Base-by-base conservation (phyloP, 2,113 vertebrate species). In the Phalacrocorax brasilianus region DNA sequence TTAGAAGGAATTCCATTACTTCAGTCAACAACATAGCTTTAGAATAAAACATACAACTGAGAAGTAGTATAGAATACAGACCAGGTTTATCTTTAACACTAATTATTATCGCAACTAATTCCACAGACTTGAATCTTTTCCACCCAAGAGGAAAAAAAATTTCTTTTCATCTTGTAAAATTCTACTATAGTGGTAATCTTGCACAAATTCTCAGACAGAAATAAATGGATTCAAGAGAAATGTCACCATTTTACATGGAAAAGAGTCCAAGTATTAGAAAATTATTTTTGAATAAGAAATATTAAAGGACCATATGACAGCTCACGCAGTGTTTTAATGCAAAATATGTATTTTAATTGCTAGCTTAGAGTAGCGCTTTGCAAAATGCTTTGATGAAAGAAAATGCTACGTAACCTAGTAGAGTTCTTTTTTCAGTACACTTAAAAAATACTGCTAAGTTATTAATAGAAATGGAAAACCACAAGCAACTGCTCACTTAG, bases 21-120 rank as follows among this genome's bases (percentile, higher is more conserved):
- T 89, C 80, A 93, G 47, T 66, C 42, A 96, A 80, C 28, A 56
- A 26, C 50, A 89, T n/a, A 45, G 32, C 94, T 96, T 93, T 95
- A 74, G 55, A 74, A 93, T 38, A 93, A 94, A 95, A 55, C 52
- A 84, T 8, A 81, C 13, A 86, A 93, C 45, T 58, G 24, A 95
- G 93, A 73, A 68, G 21, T 73, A 42, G 13, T 52, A 78, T 3
- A 12, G 21, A 85, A 81, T 5, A 35, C 26, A 82, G 65, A 6
- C 52, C 91, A 12, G 42, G 70, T 88, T 81, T 78, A 85, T 63
- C 28, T 70, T 85, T 38, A 94, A 71, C 19, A 58, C 12, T 53
- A 44, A 47, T 73, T 72, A 81, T 63, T 89, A 73, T 53, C 52
- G 50, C 19, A 65, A 45, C 35, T 88, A 71, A 86, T 94, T 77